Conservation (phyloP, 1,140 invertebrate genomes). For the Octopus sinensis region DNA sequence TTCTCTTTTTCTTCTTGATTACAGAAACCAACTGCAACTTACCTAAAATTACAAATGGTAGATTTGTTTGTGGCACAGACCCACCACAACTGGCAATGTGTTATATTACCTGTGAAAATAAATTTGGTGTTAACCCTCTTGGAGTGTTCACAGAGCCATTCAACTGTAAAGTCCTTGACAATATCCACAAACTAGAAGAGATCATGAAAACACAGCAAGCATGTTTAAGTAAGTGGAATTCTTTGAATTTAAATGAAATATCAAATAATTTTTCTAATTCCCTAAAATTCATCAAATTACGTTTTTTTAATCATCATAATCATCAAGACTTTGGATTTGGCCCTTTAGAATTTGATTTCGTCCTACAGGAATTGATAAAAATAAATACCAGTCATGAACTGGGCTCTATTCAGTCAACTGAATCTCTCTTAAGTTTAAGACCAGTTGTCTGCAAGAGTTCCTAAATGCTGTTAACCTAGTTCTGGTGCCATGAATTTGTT, state of each 20-base stretch:
- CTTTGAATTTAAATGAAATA: neutral
- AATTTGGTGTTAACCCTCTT: conserved; percentile 35
- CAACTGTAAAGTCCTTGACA: conserved; percentile 32
- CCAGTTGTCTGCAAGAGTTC: too few relatives aligned
- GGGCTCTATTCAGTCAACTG: too few relatives aligned
- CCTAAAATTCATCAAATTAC: too few relatives aligned
- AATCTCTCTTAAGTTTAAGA: too few relatives aligned
- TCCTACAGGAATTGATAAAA: too few relatives aligned
- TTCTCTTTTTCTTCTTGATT: conserved; percentile 14
- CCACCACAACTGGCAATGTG: conserved; percentile 21
- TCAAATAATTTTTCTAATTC: neutral
- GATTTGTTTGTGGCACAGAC: conserved; percentile 32
- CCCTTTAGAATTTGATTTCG: too few relatives aligned
- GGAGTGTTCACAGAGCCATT: conserved; percentile 30
- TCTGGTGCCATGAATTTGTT: too few relatives aligned
- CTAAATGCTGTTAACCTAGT: too few relatives aligned
- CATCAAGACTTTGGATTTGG: too few relatives aligned
- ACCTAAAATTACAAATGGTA: conserved; percentile 36
- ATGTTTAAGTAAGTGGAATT: conserved; percentile 36
- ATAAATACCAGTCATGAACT: too few relatives aligned
- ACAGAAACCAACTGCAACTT: conserved; percentile 38
- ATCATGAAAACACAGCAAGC: conserved; percentile 34
- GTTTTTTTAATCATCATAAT: too few relatives aligned
- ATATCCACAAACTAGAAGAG: conserved; percentile 30
- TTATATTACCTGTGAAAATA: conserved; percentile 33